Base-by-base conservation (phyloP, 2,888 invertebrate species). In the Aspidiotus destructor region DNA sequence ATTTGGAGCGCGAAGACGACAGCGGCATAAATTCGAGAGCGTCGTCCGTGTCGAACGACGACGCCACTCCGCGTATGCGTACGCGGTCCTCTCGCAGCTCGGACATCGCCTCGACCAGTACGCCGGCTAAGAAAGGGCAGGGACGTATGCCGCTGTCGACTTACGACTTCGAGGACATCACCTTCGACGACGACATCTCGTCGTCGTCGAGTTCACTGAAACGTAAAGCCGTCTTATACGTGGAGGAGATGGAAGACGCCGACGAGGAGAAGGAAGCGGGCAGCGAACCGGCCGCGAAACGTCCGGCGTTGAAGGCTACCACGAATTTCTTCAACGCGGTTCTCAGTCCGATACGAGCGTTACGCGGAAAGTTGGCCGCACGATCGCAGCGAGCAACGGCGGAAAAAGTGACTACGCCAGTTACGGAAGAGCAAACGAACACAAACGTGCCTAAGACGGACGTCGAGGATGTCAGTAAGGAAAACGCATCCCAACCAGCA, bases 11-110 rank as follows among this genome's bases (percentile, higher is more conserved):
- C 0, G 65, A 65, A 16, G 58, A 65, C 65, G 65, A 65, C 28
- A 65, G 65, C 65, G 65, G 65, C 11, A 65, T 65, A 8, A 65
- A 65, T 58, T 65, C 65, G 17, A 17, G 65, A 15, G 55, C 65
- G 15, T 65, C 65, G 16, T 65, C 65, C 42, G 65, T 65, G 6
- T 65, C 65, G 7, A 65, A 57, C 48, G 65, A 65, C n/a, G 61
- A 61, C n/a, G 57, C 65, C 40, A 57, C 55, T 16, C 44, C 65
- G 58, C 48, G 65, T 9, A 57, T 57, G 28, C 65, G 65, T 44
- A 65, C 65, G 40, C 42, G 65, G 9, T 65, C 65, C 13, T 65
- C 65, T 16, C 55, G 57, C 8, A 41, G 42, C 16, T 42, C 65
- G 28, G 65, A 65, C 42, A 57, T 57, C 1, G 13, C 57, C 44